Conservation (phyloP, 2,888 invertebrate species). For the Tenthredo livida region DNA sequence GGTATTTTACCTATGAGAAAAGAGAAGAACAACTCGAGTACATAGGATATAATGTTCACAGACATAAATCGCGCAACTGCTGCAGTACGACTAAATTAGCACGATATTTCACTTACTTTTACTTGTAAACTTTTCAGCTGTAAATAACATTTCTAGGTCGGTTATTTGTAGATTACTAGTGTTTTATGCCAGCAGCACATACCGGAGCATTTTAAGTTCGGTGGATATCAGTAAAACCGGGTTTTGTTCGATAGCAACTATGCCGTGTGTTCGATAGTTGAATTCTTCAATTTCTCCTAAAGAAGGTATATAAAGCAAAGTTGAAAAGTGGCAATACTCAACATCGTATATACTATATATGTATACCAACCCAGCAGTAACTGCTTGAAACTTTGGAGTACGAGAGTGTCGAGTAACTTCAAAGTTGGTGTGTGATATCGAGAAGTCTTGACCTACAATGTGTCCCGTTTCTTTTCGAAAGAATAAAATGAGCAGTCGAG, state of each 20-base stretch:
- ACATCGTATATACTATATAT: not conserved
- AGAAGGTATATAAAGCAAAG: not conserved
- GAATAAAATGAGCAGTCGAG: conserved; percentile 2
- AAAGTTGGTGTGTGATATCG: conserved; percentile 36
- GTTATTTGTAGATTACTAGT: not conserved
- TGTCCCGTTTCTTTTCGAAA: conserved; percentile 14
- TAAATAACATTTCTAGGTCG: not conserved
- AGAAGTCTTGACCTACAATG: conserved; percentile 34
- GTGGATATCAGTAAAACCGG: not conserved
- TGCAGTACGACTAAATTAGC: not conserved
- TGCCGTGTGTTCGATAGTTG: conserved; percentile 25
- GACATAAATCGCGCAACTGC: not conserved
- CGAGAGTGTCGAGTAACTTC: conserved; percentile 1
- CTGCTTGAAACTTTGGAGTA: conserved; percentile 18
- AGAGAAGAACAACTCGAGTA: too few species aligned
- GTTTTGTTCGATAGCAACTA: not conserved
- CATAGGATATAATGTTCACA: not conserved
- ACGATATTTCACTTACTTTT: not conserved
- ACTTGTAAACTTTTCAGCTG: not conserved
- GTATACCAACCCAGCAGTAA: not conserved
- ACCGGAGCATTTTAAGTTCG: conserved; percentile 2
- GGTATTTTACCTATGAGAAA: not conserved
- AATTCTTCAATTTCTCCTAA: conserved; percentile 2
- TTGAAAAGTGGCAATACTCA: not conserved
- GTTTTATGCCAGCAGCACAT: not conserved